These are phyloP conservation scores for Aleiodes alternator DNA, from an alignment of 2,888 invertebrate genomes.

Conservation along the genomic window DNA sequence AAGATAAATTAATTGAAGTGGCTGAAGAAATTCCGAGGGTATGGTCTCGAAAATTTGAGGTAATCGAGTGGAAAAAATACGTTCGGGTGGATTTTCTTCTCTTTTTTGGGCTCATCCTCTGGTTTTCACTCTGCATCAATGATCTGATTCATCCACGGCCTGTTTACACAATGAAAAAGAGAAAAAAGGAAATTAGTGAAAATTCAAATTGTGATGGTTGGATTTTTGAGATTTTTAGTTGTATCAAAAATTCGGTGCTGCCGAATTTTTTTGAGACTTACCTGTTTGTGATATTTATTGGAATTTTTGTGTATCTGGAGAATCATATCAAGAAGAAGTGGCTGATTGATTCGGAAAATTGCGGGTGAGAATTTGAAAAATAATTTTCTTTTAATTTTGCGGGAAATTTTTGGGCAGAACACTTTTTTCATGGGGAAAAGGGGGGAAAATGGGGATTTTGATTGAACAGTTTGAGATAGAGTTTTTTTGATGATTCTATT, in stretches of 20 bases:
- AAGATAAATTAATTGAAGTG: not conserved
- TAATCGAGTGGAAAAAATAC: conserved; percentile 51
- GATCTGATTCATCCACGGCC: conserved; percentile 46
- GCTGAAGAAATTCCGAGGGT: not conserved
- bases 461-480: too few relatives aligned
- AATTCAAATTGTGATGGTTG: not conserved
- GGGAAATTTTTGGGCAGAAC: too few relatives aligned
- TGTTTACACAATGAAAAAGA: not conserved
- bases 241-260: not conserved
- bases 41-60: conserved; percentile 20
- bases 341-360: not conserved
- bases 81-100: conserved; percentile 62
- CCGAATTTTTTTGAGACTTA: conserved; percentile 25
- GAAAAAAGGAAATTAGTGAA: not conserved
- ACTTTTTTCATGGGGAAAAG: too few relatives aligned
- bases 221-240: not conserved
- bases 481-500: too few relatives aligned
- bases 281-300: conserved; percentile 22
- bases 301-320: conserved; percentile 23
- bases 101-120: conserved; percentile 60
- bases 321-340: conserved; percentile 9
- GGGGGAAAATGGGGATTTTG: too few relatives aligned
- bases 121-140: conserved; percentile 60
- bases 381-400: too few relatives aligned
- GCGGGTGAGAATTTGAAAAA: conserved; percentile 26